Percentiles rank a stretch among this genome's conserved stretches.
Evolutionary conservation across 1,140 invertebrate genomes (phyloP).

Genomic region (Globodera ellingtonae): DNA sequence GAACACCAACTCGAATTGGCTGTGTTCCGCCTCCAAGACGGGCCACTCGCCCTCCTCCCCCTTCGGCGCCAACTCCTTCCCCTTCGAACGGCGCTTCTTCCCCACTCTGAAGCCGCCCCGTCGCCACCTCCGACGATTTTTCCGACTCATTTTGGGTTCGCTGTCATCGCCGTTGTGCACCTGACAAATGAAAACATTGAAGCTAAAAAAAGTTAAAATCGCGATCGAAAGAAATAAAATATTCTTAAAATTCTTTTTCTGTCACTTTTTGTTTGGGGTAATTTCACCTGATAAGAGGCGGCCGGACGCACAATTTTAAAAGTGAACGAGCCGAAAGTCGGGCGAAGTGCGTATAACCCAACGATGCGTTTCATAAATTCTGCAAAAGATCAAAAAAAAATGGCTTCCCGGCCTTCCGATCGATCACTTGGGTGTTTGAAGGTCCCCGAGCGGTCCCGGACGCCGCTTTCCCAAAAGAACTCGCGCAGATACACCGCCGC

Average conservation of each 20-base stretch:
- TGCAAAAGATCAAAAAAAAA: not conserved
- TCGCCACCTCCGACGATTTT: not conserved
- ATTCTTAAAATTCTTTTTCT: not conserved
- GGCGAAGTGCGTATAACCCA: not conserved
- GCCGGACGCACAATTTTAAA: slow-evolving; percentile 10
- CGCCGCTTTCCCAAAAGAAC: slow-evolving; percentile 9
- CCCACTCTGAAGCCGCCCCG: not conserved
- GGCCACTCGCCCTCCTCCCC: not conserved
- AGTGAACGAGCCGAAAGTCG: not conserved
- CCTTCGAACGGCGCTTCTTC: not conserved
- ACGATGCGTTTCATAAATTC: not conserved
- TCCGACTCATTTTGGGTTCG: not conserved
- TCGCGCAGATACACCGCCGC: slow-evolving; percentile 1
- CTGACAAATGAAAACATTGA: not conserved
- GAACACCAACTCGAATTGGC: not conserved
- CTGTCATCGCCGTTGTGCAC: not conserved
- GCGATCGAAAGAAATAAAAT: too few relatives aligned
- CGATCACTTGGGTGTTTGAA: not conserved
- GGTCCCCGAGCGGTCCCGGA: not conserved
- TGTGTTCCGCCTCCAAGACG: not conserved
- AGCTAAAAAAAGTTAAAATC: not conserved
- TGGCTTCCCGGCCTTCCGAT: not conserved
- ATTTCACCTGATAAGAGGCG: not conserved
- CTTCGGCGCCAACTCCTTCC: not conserved
- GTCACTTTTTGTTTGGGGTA: not conserved